phyloP scores from a whole-genome alignment of 2,888 invertebrate species.

The Miltochrista miniata region DNA sequence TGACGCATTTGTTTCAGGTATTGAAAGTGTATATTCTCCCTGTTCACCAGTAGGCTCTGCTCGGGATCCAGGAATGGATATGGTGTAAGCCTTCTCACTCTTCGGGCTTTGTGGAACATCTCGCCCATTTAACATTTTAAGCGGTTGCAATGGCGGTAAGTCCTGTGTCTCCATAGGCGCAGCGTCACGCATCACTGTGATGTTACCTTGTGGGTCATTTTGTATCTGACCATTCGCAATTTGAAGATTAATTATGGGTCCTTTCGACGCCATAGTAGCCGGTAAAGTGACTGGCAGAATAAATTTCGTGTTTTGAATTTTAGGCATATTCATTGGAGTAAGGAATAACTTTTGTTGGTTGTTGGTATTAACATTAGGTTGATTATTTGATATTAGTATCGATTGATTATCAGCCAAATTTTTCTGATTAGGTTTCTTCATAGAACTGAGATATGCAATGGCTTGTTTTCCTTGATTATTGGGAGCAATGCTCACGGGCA shows the following conservation, averaged over 20 bases:
- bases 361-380: conserved; percentile 62
- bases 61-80: conserved; percentile 75
- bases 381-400: conserved; percentile 75
- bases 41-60: conserved; percentile 78
- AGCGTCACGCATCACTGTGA: conserved; percentile 84
- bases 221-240: conserved; percentile 86
- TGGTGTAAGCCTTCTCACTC: conserved; percentile 65
- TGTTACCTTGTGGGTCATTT: conserved; percentile 84
- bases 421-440: conserved; percentile 76
- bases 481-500: conserved; percentile 66
- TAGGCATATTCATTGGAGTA: conserved; percentile 83
- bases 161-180: conserved; percentile 58
- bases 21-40: conserved; percentile 77
- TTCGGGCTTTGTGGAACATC: conserved; percentile 63
- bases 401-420: conserved; percentile 70
- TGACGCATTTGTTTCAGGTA: conserved; percentile 78
- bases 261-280: conserved; percentile 82
- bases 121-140: conserved; percentile 67
- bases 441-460: conserved; percentile 81
- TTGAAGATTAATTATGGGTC: conserved; percentile 86
- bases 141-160: conserved; percentile 73
- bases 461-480: conserved; percentile 71
- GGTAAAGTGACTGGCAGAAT: conserved; percentile 79
- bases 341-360: conserved; percentile 84
- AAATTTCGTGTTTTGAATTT: conserved; percentile 81